Base-by-base conservation (phyloP, 1,140 invertebrate species). In the Zelostemma sp. region DNA sequence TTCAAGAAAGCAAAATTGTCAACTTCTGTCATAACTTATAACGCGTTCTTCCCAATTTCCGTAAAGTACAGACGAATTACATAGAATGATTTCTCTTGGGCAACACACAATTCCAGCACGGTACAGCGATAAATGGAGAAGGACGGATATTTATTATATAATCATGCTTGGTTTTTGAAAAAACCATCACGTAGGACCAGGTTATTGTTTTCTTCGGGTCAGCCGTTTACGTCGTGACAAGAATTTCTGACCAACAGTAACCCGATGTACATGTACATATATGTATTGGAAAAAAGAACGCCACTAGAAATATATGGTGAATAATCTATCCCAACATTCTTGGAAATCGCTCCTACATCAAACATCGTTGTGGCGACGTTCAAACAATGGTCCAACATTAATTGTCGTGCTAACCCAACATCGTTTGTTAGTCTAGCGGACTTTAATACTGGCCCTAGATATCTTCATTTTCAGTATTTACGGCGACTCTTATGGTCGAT, bases 71-170 rank as follows among this genome's bases (percentile, higher is more conserved):
- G 21, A 31, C 48, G 50, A 49, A 62, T 68, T 68, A 68, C 53
- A 19, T 25, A 28, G 6, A 62, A 62, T 54, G 65, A 68, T 68
- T 68, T 68, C 65, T 68, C 65, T 16, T 33, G 65, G 65, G 65
- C 45, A 57, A 62, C 49, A 35, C 35, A 33, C 50, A 18, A 18
- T 55, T 31, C 14, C 8, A 31, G 18, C 50, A 47, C 41, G 12
- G 14, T 25, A 41, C 21, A 9, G 6, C 35, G 17, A 11, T 54
- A 53, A 65, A 61, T 62, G 43, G 59, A 53, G 58, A 54, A 58
- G 14, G 59, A 68, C 33, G 25, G 59, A 68, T 61, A 68, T 68
- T 68, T 68, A 68, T 68, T 68, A 68, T 49, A 62, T 62, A 68
- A 68, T 62, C 65, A 68, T 68, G 62, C 59, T 58, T 45, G 50